Percentiles rank a stretch among this genome's conserved stretches.
phyloP scores from a whole-genome alignment of 2,888 invertebrate genomes.

The Rhingia rostrata region DNA sequence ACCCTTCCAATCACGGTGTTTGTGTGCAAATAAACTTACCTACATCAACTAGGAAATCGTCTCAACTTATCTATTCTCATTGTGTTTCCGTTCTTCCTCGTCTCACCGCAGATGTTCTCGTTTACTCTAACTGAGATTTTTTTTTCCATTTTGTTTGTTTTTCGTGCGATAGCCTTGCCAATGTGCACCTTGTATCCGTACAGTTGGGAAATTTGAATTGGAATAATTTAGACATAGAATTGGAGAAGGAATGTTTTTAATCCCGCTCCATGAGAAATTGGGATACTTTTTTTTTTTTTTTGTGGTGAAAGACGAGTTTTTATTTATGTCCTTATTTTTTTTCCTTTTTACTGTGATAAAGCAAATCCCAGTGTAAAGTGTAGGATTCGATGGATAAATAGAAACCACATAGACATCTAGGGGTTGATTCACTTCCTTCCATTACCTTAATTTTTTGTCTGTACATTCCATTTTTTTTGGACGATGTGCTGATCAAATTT shows the following conservation, averaged over 20 bases:
- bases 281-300: conserved; percentile 25
- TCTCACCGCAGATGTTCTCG: not conserved
- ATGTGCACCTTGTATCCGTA: conserved; percentile 45
- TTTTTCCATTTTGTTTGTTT: not conserved
- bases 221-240: conserved; percentile 61
- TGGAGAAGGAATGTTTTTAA: conserved; percentile 51
- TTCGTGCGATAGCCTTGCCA: conserved; percentile 26
- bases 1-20: conserved; percentile 61
- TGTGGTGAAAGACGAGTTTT: conserved; percentile 5
- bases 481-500: conserved; percentile 34
- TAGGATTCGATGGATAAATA: conserved; percentile 48
- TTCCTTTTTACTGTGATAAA: conserved; percentile 12
- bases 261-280: conserved; percentile 52
- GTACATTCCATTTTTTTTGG: not conserved
- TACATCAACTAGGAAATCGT: conserved; percentile 49
- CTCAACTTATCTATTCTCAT: conserved; percentile 50
- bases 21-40: conserved; percentile 61
- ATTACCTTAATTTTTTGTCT: not conserved
- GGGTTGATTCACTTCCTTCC: conserved; percentile 36
- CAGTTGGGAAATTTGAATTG: conserved; percentile 55
- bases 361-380: conserved; percentile 53
- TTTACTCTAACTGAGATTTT: not conserved
- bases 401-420: conserved; percentile 51
- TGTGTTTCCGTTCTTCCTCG: conserved; percentile 25
- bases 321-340: conserved; percentile 1